A percentile compares a stretch with the other conserved stretches of the same genome.
Conservation (phyloP, 2,113 vertebrate species). For the Gnathonemus echidnorhynchus region DNA sequence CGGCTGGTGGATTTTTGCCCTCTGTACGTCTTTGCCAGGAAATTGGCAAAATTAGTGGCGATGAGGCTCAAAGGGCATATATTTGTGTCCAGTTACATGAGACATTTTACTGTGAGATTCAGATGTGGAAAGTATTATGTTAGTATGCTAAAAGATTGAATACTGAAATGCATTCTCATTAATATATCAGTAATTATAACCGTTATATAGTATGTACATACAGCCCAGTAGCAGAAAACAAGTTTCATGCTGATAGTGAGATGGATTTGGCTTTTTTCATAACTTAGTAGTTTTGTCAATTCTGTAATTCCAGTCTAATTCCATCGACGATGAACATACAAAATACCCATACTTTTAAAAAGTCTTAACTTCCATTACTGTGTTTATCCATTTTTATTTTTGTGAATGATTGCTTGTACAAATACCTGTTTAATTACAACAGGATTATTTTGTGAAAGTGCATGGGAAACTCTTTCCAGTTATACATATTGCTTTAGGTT, state of each 20-base stretch:
- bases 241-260: neutral
- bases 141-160: neutral
- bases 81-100: neutral
- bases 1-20: slow-evolving; percentile 5
- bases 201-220: neutral
- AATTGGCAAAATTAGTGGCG: neutral
- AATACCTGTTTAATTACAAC: neutral
- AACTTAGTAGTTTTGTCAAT: neutral
- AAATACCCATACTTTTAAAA: neutral
- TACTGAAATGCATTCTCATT: neutral
- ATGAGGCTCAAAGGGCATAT: neutral
- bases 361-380: neutral
- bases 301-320: neutral
- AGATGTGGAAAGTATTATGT: neutral
- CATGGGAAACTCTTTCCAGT: neutral
- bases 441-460: neutral
- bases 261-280: neutral
- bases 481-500: too few relatives aligned
- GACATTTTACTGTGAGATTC: neutral
- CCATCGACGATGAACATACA: neutral
- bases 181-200: neutral
- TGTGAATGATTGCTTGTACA: neutral
- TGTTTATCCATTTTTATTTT: neutral
- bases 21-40: neutral
- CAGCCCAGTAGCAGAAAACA: neutral